Percentiles rank a stretch among this genome's conserved stretches.
These are phyloP conservation scores for Caenorhabditis sp. DNA, from an alignment of 2,888 invertebrate species.

Conservation along the genomic window DNA sequence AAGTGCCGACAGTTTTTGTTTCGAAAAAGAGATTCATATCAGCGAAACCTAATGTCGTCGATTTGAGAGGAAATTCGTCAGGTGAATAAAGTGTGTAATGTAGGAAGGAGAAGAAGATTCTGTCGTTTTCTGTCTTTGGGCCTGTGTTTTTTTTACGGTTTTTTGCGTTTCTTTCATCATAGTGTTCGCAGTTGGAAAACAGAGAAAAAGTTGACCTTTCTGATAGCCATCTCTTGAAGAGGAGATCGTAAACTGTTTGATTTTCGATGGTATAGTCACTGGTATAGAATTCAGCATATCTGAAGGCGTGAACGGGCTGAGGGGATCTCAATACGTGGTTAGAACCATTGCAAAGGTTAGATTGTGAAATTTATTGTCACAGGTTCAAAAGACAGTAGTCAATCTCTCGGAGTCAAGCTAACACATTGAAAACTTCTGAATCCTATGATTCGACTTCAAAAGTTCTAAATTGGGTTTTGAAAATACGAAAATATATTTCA, in stretches of 20 bases:
- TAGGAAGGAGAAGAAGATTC: slow-evolving; percentile 4
- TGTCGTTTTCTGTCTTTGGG: slow-evolving; percentile 13
- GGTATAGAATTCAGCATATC: no score
- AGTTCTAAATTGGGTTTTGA: no score
- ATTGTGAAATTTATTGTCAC: no score
- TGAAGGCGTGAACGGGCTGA: no score
- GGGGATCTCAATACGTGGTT: no score
- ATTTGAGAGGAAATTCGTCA: slow-evolving; percentile 25
- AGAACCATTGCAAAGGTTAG: no score
- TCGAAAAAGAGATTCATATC: slow-evolving; percentile 25
- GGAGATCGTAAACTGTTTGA: not conserved
- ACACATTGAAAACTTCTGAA: no score
- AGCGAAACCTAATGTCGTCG: slow-evolving; percentile 22
- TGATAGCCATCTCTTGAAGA: slow-evolving; percentile 11
- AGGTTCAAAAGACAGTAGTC: no score
- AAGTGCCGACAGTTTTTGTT: slow-evolving; percentile 21
- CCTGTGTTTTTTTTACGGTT: slow-evolving; percentile 26
- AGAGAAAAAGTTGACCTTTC: slow-evolving; percentile 15
- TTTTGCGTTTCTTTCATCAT: not conserved
- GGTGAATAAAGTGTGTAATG: slow-evolving; percentile 27
- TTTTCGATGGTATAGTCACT: not conserved
- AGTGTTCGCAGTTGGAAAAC: slow-evolving; percentile 17
- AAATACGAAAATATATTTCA: no score
- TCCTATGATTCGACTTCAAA: no score
- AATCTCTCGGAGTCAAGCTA: no score